Base-by-base conservation (phyloP, 2,113 vertebrate species). In the Hystrix brachyura region DNA sequence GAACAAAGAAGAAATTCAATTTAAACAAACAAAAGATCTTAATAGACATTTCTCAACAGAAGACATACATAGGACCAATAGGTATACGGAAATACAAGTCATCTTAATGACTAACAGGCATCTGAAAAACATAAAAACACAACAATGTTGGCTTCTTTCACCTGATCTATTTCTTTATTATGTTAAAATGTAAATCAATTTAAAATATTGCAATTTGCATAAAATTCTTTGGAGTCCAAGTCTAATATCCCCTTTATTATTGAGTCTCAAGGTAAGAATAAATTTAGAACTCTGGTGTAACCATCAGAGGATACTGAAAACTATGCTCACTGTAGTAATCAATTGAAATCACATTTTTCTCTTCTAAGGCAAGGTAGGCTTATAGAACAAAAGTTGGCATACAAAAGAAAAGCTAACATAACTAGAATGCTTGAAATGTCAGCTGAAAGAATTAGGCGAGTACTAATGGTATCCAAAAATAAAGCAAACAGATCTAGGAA, bases 141-240 rank as follows among this genome's bases (percentile, higher is more conserved):
- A 43, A 62, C 1, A 38, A 46, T 74, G 38, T 86, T 51, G 67
- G 7, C 29, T 92, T 82, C 46, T 83, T 90, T 84, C 10, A 74
- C 3, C 6, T 8, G 55, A 62, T 81, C 9, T 69, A 72, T 4
- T 92, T 57, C 43, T 19, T 46, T 25, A 19, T 21, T 53, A 38
- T 59, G 25, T 94, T 90, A 80, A 90, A 96, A 64, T 94, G 27
- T n/a, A 57, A 79, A 67, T 84, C 32, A 84, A 83, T 69, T 76
- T 64, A 83, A 95, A 92, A 53, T 65, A 91, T 65, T 51, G 2
- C 9, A 64, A 85, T 96, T 91, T 88, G 25, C 53, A 85, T 93
- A 69, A 27, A 88, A 59, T 59, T 93, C 67, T 88, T 88, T 85
- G 93, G 76, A 72, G n/a, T 34, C 46, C 32, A 7, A 76, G 29